Evolutionary conservation across 1,140 invertebrate species (phyloP).

Genomic region (Drosophila chauvacae): DNA sequence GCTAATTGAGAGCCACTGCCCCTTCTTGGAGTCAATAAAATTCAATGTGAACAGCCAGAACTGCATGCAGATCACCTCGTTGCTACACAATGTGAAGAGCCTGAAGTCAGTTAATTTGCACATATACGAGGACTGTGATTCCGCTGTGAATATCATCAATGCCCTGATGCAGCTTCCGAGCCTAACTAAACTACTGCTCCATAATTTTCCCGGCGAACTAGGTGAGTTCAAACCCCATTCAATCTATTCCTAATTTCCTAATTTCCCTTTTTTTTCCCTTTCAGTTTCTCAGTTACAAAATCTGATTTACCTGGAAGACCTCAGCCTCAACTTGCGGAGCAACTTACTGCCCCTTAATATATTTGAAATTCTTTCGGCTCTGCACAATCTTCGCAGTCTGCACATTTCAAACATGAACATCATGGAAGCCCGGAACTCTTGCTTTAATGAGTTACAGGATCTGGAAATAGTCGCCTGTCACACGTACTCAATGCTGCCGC

Average conservation of each 20-base stretch:
- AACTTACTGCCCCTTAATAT: neutral
- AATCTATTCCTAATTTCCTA: neutral
- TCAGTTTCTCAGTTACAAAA: constrained; percentile 3
- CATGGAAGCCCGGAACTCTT: neutral
- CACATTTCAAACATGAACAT: constrained; percentile 6
- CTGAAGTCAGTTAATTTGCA: constrained; percentile 1
- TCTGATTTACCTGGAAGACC: neutral
- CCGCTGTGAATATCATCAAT: neutral
- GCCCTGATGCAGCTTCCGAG: neutral
- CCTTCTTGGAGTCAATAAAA: neutral
- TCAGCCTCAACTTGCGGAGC: neutral
- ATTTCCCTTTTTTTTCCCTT: neutral
- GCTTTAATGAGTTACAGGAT: neutral
- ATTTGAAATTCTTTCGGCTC: neutral
- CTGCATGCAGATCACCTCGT: neutral
- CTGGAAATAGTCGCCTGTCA: constrained; percentile 2
- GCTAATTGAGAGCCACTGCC: neutral
- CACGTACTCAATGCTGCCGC: neutral
- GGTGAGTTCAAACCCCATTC: neutral
- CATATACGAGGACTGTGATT: neutral
- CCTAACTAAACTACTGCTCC: constrained; percentile 1
- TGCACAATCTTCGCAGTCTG: neutral
- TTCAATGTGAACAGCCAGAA: constrained; percentile 1
- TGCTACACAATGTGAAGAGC: neutral
- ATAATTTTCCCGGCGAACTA: neutral